Evolutionary conservation across 2,797 vertebrate species (phyloP).

Genomic region (Chaetodon trifasciatus): DNA sequence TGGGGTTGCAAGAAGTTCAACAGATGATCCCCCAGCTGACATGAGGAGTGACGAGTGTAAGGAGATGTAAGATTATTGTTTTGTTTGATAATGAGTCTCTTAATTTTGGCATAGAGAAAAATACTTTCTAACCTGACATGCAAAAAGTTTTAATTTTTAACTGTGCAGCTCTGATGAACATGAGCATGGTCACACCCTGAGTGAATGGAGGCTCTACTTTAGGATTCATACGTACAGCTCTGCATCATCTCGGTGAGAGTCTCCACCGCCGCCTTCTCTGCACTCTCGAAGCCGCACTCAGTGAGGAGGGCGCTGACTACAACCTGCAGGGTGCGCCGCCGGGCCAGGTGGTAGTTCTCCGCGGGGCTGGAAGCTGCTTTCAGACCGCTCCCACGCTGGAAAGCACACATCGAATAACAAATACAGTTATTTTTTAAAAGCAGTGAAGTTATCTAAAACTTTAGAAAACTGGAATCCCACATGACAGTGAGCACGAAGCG

Average conservation of each 20-base stretch:
- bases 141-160: neutral
- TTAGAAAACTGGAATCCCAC: neutral
- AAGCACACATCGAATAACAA: neutral
- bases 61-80: neutral
- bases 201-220: neutral
- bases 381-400: conserved; percentile 85
- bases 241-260: conserved; percentile 98
- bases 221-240: conserved; percentile 89
- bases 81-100: neutral
- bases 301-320: conserved; percentile 96
- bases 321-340: conserved; percentile 95
- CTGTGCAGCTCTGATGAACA: neutral
- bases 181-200: neutral
- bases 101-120: neutral
- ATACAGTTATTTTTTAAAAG: neutral
- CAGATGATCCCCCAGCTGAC: neutral
- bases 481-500: neutral
- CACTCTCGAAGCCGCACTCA: conserved; percentile 95
- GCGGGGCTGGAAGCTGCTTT: conserved; percentile 89
- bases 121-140: neutral
- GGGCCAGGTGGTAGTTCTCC: conserved; percentile 94
- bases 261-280: conserved; percentile 95
- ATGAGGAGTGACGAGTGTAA: neutral
- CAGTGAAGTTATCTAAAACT: neutral
- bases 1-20: no score